Percentiles rank a stretch among this genome's conserved stretches.
These are phyloP conservation scores for Numenius arquata DNA, from an alignment of 2,113 vertebrate genomes.

Conservation along the genomic window DNA sequence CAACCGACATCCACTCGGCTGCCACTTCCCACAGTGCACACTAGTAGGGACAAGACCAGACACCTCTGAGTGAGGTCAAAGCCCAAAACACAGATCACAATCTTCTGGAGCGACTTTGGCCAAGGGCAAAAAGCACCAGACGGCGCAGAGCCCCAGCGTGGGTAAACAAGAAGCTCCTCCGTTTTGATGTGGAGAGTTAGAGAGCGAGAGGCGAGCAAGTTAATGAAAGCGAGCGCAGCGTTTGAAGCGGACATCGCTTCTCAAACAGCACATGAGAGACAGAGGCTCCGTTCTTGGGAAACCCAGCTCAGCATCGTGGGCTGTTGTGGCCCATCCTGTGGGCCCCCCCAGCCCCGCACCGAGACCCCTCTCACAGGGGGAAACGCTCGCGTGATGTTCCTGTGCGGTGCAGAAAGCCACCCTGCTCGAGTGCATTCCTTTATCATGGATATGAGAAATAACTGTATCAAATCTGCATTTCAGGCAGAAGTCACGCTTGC, in stretches of 20 bases:
- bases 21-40: fast-evolving
- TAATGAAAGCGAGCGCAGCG: fast-evolving
- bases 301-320: not conserved
- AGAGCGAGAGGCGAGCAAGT: not conserved
- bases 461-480: fast-evolving
- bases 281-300: fast-evolving
- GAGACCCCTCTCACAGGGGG: fast-evolving
- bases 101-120: not conserved
- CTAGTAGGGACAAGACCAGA: not conserved
- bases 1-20: fast-evolving
- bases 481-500: fast-evolving
- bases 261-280: fast-evolving
- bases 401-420: fast-evolving
- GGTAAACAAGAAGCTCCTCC: not conserved
- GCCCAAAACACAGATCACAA: not conserved
- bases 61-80: not conserved
- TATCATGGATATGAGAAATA: fast-evolving
- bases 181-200: not conserved
- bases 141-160: fast-evolving
- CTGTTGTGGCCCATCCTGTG: fast-evolving
- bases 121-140: not conserved
- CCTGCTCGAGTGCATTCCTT: fast-evolving
- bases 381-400: fast-evolving
- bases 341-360: fast-evolving
- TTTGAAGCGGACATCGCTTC: not conserved